phyloP scores from a whole-genome alignment of 2,113 vertebrate species.

The Microtus montanus region DNA sequence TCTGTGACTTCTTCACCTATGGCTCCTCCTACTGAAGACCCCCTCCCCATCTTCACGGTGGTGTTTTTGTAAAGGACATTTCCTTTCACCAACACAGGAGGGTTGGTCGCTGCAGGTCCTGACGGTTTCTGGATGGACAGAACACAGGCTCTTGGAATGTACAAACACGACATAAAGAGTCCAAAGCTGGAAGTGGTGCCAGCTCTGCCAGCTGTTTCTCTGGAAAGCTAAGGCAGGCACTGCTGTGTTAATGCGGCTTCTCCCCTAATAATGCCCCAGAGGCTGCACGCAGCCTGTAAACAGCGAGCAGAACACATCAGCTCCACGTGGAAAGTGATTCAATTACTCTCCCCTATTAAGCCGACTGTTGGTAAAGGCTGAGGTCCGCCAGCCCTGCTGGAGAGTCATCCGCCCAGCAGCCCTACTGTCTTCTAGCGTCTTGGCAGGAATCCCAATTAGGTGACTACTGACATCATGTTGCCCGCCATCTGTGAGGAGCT shows the following conservation, averaged over 20 bases:
- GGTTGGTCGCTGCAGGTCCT: neutral
- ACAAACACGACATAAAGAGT: constrained; percentile 18
- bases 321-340: constrained; percentile 67
- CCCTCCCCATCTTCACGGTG: no score
- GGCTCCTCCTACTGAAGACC: neutral
- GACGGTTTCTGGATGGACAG: constrained; percentile 16
- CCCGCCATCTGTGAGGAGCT: constrained; percentile 14
- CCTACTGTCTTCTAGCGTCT: neutral
- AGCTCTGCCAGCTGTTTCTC: constrained; percentile 78
- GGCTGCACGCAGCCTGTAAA: constrained; percentile 78
- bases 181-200: constrained; percentile 55
- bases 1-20: neutral
- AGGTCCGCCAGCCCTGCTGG: constrained; percentile 19
- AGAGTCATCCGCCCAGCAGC: constrained; percentile 9
- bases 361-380: constrained; percentile 47
- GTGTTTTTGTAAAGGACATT: neutral
- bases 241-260: constrained; percentile 62
- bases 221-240: constrained; percentile 68
- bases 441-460: constrained; percentile 52
- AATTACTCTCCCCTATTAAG: constrained; percentile 63
- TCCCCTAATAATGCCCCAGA: constrained; percentile 69
- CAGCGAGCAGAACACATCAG: constrained; percentile 72
- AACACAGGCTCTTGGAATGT: constrained; percentile 18
- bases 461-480: neutral
- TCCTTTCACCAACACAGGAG: neutral